These are phyloP conservation scores for Chlorodrepanis virens DNA, from an alignment of 2,113 vertebrate genomes.

Conservation along the genomic window DNA sequence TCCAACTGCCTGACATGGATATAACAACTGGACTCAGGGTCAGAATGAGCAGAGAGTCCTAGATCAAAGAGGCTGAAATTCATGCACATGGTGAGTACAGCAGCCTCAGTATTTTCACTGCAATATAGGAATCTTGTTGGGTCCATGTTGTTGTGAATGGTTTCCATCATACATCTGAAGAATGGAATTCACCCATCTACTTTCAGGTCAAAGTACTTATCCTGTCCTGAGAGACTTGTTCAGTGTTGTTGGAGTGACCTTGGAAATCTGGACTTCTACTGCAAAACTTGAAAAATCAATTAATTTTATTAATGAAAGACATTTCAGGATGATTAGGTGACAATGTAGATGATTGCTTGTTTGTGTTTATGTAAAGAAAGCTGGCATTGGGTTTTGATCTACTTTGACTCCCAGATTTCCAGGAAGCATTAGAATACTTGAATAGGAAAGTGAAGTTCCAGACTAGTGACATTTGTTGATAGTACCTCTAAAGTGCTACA, in stretches of 20 bases:
- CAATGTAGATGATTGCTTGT: background rate
- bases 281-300: background rate
- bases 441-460: background rate
- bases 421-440: background rate
- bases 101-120: background rate
- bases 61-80: background rate
- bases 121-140: rapidly evolving
- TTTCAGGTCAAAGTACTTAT: background rate
- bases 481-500: background rate
- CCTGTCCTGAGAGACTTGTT: background rate
- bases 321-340: background rate
- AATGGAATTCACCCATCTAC: background rate
- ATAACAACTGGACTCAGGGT: rapidly evolving
- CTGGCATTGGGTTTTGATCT: background rate
- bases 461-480: background rate
- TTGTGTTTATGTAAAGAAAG: background rate
- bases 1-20: background rate
- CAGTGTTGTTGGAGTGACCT: background rate
- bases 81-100: rapidly evolving
- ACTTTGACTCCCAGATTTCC: background rate
- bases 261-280: background rate
- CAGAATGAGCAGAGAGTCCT: background rate
- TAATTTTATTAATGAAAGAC: background rate
- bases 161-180: background rate
- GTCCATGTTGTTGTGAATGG: background rate